A percentile compares a stretch with the other conserved stretches of the same genome.
Evolutionary conservation across 2,888 invertebrate species (phyloP).

Genomic region (Pilophorus perplexus): DNA sequence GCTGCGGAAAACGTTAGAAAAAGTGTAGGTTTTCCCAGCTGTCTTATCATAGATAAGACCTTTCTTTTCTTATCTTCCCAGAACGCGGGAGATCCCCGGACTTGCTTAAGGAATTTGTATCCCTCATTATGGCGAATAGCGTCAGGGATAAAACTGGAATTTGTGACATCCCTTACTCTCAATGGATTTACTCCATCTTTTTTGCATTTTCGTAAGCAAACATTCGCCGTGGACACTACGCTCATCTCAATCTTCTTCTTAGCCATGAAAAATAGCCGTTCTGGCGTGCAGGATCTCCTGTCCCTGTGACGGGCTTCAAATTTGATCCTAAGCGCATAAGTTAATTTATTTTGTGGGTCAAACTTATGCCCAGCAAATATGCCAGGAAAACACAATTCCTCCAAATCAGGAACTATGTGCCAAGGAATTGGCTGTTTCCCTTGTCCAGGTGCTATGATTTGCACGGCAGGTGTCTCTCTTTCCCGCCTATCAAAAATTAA

Average conservation of each 20-base stretch:
- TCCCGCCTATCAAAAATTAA: neutral
- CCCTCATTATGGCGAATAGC: neutral
- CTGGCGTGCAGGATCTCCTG: conserved; percentile 20
- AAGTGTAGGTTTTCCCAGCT: conserved; percentile 26
- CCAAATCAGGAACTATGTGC: conserved; percentile 1
- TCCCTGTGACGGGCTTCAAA: conserved; percentile 27
- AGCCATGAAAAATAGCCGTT: conserved; percentile 15
- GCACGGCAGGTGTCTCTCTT: neutral
- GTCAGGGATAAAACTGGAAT: conserved; percentile 2
- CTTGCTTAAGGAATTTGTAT: conserved; percentile 27
- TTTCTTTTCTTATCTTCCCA: conserved; percentile 23
- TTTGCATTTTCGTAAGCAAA: conserved; percentile 22
- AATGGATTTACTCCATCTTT: conserved; percentile 2
- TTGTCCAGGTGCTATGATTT: conserved; percentile 38
- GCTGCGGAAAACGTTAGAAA: conserved; percentile 33
- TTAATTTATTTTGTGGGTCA: neutral
- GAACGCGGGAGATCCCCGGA: conserved; percentile 18
- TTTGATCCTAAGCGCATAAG: conserved; percentile 23
- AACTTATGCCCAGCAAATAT: conserved; percentile 22
- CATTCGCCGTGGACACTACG: conserved; percentile 4
- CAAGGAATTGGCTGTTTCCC: conserved; percentile 28
- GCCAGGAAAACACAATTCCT: conserved; percentile 31
- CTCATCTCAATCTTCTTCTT: conserved; percentile 13
- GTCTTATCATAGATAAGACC: conserved; percentile 23
- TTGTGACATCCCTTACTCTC: neutral